These are phyloP conservation scores for Mesochorus sp. DNA, from an alignment of 2,888 invertebrate genomes.

Conservation along the genomic window DNA sequence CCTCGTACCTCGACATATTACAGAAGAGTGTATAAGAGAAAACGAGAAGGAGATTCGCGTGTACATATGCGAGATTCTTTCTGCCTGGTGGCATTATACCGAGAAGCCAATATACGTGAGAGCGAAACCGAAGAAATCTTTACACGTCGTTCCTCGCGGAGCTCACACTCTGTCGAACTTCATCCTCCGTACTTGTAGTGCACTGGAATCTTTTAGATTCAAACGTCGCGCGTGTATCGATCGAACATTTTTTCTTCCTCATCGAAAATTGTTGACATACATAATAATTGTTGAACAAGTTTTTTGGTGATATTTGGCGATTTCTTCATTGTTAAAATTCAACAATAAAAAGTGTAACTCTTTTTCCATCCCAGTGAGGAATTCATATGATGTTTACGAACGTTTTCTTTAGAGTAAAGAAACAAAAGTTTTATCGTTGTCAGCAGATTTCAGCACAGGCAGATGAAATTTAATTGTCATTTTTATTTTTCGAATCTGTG, in stretches of 20 bases:
- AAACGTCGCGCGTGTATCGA: too few relatives aligned
- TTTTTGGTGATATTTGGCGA: too few relatives aligned
- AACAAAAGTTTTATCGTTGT: background rate
- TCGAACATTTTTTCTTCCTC: too few relatives aligned
- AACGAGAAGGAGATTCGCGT: conserved; percentile 51
- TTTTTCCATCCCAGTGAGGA: background rate
- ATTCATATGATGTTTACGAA: background rate
- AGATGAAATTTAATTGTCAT: background rate
- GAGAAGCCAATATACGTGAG: conserved; percentile 49
- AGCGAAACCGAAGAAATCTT: conserved; percentile 51
- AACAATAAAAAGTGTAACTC: too few relatives aligned
- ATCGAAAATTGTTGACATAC: too few relatives aligned
- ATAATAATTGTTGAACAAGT: too few relatives aligned
- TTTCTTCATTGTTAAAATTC: too few relatives aligned
- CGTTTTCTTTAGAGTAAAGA: background rate
- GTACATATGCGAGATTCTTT: conserved; percentile 37
- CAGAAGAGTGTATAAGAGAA: conserved; percentile 39
- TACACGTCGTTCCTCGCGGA: conserved; percentile 33
- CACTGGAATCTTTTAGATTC: background rate
- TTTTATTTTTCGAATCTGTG: background rate
- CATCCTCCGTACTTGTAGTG: conserved; percentile 13
- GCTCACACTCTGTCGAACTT: conserved; percentile 39
- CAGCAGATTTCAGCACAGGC: too few relatives aligned
- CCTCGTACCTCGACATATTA: conserved; percentile 44
- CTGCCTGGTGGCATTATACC: conserved; percentile 41